These are phyloP conservation scores for Calyptomena viridis DNA, from an alignment of 2,113 vertebrate genomes.

Conservation along the genomic window DNA sequence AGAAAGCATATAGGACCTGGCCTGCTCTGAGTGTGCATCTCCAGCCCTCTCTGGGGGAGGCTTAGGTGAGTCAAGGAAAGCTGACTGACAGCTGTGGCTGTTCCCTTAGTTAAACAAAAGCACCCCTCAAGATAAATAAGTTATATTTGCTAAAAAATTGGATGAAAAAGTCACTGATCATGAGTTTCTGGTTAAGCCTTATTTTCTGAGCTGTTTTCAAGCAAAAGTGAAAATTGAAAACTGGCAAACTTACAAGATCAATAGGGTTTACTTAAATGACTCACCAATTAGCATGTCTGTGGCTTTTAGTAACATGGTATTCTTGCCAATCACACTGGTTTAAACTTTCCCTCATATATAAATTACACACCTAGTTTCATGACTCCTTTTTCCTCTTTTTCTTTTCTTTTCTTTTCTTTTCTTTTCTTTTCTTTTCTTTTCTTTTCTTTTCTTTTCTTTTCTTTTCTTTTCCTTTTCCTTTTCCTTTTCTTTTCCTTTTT, in stretches of 20 bases:
- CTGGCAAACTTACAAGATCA: conserved; percentile 48
- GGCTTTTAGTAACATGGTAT: conserved; percentile 48
- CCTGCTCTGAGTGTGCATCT: rapidly evolving
- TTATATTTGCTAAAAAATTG: background rate
- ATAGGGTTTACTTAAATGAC: conserved; percentile 49
- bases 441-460: rapidly evolving
- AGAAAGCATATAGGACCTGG: background rate
- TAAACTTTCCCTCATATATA: conserved; percentile 50
- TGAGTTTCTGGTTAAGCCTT: conserved; percentile 1
- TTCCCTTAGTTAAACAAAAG: background rate
- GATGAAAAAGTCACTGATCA: background rate
- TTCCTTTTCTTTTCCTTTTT: rapidly evolving
- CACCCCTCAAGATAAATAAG: background rate
- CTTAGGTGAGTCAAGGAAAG: background rate
- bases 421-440: no score
- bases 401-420: rapidly evolving
- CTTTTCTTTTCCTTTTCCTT: rapidly evolving
- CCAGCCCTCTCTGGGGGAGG: rapidly evolving
- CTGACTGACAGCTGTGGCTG: background rate
- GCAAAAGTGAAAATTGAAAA: conserved; percentile 51
- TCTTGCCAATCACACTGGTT: conserved; percentile 43
- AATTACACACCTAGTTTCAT: conserved; percentile 17
- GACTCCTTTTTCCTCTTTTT: background rate
- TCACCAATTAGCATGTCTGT: conserved; percentile 53
- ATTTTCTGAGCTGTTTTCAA: conserved; percentile 50